These are phyloP conservation scores for Stenodema calcarata DNA, from an alignment of 2,888 invertebrate species.

Conservation along the genomic window DNA sequence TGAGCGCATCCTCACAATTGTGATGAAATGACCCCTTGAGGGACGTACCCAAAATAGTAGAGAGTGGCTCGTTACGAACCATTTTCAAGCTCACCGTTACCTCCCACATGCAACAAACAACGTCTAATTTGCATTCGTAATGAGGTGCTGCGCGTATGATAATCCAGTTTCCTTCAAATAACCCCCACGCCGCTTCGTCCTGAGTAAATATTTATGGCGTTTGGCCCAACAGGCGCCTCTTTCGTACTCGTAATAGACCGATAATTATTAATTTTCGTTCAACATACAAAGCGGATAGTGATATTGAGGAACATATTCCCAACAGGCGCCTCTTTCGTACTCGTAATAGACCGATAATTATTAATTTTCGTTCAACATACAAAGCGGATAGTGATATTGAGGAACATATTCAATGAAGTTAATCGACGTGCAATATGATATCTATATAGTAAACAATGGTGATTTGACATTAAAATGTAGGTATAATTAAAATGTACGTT, in stretches of 20 bases:
- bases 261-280: not conserved
- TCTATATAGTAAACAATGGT: too few species aligned
- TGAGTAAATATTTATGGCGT: conserved; percentile 10
- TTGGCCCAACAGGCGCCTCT: conserved; percentile 1
- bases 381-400: not conserved
- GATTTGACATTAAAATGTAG: too few species aligned
- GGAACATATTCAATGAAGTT: not conserved
- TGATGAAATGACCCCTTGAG: too few species aligned
- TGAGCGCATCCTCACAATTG: too few species aligned
- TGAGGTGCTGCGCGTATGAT: not conserved
- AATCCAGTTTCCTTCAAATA: not conserved
- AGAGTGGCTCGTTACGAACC: too few species aligned
- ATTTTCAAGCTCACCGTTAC: not conserved
- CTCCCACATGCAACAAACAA: not conserved
- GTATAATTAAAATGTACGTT: too few species aligned
- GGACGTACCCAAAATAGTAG: too few species aligned
- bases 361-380: not conserved
- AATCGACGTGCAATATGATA: too few species aligned
- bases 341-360: not conserved
- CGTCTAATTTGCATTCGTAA: conserved; percentile 11
- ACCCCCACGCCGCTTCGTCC: not conserved
- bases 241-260: not conserved
- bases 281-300: not conserved
- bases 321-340: not conserved
- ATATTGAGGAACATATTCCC: not conserved